These are phyloP conservation scores for Napeogenes sylphis DNA, from an alignment of 2,888 invertebrate species.

Conservation along the genomic window DNA sequence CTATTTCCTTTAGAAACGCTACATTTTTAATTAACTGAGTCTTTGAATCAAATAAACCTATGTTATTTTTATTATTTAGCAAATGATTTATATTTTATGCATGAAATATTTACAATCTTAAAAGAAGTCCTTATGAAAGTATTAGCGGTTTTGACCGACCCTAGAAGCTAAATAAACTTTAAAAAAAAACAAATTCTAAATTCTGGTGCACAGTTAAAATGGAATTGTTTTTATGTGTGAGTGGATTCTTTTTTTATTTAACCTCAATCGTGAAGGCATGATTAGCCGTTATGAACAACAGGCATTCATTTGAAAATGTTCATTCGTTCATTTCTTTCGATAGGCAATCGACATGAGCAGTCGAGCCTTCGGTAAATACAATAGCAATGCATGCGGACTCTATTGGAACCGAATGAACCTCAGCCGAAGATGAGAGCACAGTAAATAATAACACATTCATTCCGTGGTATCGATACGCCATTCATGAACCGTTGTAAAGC, in stretches of 20 bases:
- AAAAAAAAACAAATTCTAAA: too few species aligned
- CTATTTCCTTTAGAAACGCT: constrained; percentile 42
- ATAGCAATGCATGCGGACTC: constrained; percentile 63
- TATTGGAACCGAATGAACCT: constrained; percentile 53
- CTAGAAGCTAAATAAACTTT: too few species aligned
- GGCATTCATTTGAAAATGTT: constrained; percentile 52
- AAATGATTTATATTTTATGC: too few species aligned
- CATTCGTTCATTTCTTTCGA: constrained; percentile 51
- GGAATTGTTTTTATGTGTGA: background rate
- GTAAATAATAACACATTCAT: constrained; percentile 58
- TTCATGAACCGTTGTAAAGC: constrained; percentile 17
- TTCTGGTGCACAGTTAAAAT: too few species aligned
- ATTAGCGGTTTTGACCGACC: too few species aligned
- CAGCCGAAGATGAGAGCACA: constrained; percentile 55
- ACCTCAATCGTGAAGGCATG: constrained; percentile 34
- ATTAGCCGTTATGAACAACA: constrained; percentile 55
- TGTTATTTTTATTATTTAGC: too few species aligned
- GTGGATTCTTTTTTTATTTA: constrained; percentile 37
- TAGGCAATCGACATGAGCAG: constrained; percentile 68
- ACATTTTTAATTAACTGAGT: constrained; percentile 17
- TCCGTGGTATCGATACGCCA: constrained; percentile 19
- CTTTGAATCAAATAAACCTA: background rate
- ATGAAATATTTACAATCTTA: too few species aligned
- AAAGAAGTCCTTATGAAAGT: too few species aligned
- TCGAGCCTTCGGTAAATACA: constrained; percentile 71